Evolutionary conservation across 2,888 invertebrate genomes (phyloP).

Genomic region (Acronicta leporina): DNA sequence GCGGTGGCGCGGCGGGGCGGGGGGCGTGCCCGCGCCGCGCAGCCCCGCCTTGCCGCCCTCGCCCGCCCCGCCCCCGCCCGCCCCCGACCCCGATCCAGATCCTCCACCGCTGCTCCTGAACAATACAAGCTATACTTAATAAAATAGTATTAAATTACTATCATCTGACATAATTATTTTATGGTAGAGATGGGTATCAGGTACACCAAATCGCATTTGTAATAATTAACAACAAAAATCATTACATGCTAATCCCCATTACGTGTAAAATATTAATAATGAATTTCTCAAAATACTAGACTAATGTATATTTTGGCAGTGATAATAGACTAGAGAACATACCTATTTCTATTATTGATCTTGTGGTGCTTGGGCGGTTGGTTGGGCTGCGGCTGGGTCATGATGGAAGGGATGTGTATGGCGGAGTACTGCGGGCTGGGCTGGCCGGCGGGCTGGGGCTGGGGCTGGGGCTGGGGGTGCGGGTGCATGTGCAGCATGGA

Average conservation of each 20-base stretch:
- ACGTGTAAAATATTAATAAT: too few relatives aligned
- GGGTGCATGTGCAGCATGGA: slow-evolving; percentile 91
- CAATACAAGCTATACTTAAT: neutral
- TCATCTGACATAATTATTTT: too few relatives aligned
- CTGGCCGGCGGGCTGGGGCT: too few relatives aligned
- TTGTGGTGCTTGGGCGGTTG: slow-evolving; percentile 85
- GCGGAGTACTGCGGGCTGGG: slow-evolving; percentile 90
- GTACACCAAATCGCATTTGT: too few relatives aligned
- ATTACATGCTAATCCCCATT: too few relatives aligned
- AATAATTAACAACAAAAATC: too few relatives aligned
- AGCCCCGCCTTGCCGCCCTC: slow-evolving; percentile 57
- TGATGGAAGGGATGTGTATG: slow-evolving; percentile 85
- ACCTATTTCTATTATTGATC: slow-evolving; percentile 85
- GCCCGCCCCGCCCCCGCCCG: slow-evolving; percentile 57
- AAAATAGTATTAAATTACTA: too few relatives aligned
- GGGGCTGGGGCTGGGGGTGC: slow-evolving; percentile 89
- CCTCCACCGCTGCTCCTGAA: slow-evolving; percentile 6
- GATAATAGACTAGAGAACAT: slow-evolving; percentile 41
- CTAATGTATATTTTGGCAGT: neutral
- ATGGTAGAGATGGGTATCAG: too few relatives aligned
- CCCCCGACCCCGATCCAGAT: slow-evolving; percentile 31
- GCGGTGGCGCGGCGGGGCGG: slow-evolving; percentile 67
- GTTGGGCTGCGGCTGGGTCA: slow-evolving; percentile 87
- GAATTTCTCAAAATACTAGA: too few relatives aligned
- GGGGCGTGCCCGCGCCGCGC: slow-evolving; percentile 57